These are phyloP conservation scores for Poecilia gillii DNA, from an alignment of 2,797 vertebrate genomes.

Conservation along the genomic window DNA sequence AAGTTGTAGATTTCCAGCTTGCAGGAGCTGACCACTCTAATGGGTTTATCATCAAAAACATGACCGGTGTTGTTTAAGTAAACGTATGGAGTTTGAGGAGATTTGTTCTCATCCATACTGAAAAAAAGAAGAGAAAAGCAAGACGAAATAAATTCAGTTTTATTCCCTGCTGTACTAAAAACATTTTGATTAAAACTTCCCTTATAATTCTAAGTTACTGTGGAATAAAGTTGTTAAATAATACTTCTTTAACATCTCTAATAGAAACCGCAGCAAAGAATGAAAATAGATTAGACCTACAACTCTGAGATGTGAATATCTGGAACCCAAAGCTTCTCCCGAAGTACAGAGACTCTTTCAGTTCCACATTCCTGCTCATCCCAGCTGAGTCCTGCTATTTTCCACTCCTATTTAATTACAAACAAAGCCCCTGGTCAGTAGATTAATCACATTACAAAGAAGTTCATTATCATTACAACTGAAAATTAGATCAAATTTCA, in stretches of 20 bases:
- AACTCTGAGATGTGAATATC: conserved; percentile 54
- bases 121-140: background rate
- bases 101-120: conserved; percentile 72
- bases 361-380: conserved; percentile 64
- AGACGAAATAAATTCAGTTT: background rate
- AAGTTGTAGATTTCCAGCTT: conserved; percentile 72
- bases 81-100: conserved; percentile 64
- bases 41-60: conserved; percentile 64
- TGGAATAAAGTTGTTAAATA: background rate
- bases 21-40: conserved; percentile 72
- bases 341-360: conserved; percentile 45
- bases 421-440: background rate
- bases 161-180: background rate
- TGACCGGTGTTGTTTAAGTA: conserved; percentile 70
- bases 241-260: background rate
- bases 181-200: background rate
- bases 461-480: background rate
- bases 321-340: conserved; percentile 63
- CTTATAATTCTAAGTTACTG: background rate
- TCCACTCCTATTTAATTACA: conserved; percentile 54
- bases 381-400: conserved; percentile 65
- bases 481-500: background rate
- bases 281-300: conserved; percentile 42
- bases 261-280: background rate
- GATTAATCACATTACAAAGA: background rate